phyloP scores from a whole-genome alignment of 2,797 vertebrate species.

The Tachyglossus aculeatus region DNA sequence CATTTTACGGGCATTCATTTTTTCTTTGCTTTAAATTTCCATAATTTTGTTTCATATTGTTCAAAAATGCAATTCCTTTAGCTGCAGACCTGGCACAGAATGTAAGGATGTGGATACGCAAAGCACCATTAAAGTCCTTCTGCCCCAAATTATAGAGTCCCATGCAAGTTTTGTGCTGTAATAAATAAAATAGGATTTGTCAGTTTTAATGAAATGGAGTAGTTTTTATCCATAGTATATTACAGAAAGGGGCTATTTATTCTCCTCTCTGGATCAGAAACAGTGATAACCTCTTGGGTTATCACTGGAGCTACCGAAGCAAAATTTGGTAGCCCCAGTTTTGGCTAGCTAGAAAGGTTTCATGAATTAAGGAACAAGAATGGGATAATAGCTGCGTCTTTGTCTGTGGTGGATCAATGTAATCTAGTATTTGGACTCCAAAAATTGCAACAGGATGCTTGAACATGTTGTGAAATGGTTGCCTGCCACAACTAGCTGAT shows the following conservation, averaged over 20 bases:
- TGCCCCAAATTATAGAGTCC: conserved; percentile 44
- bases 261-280: conserved; percentile 8
- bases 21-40: conserved; percentile 44
- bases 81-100: conserved; percentile 37
- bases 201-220: not conserved
- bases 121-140: conserved; percentile 40
- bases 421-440: too few species aligned
- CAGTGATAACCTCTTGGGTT: not conserved
- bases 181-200: conserved; percentile 54
- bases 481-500: too few species aligned
- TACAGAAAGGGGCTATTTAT: not conserved
- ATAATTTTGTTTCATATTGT: conserved; percentile 57
- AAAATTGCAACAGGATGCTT: too few species aligned
- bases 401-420: too few species aligned
- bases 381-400: conserved; percentile 6
- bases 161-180: conserved; percentile 40
- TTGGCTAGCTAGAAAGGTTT: not conserved
- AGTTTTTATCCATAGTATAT: not conserved
- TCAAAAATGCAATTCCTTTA: conserved; percentile 46
- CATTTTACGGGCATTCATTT: conserved; percentile 48
- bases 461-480: too few species aligned
- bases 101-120: conserved; percentile 33
- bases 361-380: not conserved
- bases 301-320: too few species aligned
- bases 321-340: not conserved